These are phyloP conservation scores for Acromyrmex echinatior DNA, from an alignment of 1,140 invertebrate species.

Conservation along the genomic window DNA sequence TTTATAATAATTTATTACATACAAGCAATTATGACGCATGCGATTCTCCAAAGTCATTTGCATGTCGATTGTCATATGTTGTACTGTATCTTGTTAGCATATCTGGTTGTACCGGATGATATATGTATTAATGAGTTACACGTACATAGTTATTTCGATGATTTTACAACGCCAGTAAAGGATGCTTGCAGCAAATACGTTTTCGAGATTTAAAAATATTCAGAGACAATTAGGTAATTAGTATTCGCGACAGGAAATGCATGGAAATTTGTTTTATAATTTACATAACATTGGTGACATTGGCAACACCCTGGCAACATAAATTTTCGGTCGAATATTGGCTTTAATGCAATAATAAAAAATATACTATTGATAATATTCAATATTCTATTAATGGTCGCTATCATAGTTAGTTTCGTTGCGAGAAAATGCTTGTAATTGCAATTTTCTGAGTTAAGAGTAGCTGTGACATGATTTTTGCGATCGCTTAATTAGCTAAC, in stretches of 20 bases:
- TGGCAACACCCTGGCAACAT: not conserved
- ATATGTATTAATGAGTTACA: too few relatives aligned
- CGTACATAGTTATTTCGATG: not conserved
- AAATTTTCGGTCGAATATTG: conserved; percentile 22
- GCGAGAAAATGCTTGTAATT: conserved; percentile 12
- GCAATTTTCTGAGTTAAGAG: conserved; percentile 32
- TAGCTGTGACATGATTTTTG: not conserved
- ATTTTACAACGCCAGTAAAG: not conserved
- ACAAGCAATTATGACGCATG: not conserved
- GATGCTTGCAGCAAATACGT: not conserved
- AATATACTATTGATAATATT: conserved; percentile 18
- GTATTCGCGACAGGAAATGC: conserved; percentile 19
- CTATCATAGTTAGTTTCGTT: not conserved
- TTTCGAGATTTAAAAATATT: conserved; percentile 44
- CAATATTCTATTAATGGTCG: not conserved
- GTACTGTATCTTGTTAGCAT: not conserved
- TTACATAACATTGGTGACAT: not conserved
- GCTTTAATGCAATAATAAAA: conserved; percentile 18
- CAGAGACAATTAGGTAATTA: conserved; percentile 36
- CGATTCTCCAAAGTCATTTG: conserved; percentile 20
- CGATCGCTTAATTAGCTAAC: conserved; percentile 8
- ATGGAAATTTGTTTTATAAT: conserved; percentile 46
- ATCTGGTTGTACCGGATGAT: not conserved
- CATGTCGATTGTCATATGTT: conserved; percentile 15
- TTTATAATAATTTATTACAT: conserved; percentile 12